phyloP scores from a whole-genome alignment of 2,113 vertebrate genomes.

The Phycodurus eques region DNA sequence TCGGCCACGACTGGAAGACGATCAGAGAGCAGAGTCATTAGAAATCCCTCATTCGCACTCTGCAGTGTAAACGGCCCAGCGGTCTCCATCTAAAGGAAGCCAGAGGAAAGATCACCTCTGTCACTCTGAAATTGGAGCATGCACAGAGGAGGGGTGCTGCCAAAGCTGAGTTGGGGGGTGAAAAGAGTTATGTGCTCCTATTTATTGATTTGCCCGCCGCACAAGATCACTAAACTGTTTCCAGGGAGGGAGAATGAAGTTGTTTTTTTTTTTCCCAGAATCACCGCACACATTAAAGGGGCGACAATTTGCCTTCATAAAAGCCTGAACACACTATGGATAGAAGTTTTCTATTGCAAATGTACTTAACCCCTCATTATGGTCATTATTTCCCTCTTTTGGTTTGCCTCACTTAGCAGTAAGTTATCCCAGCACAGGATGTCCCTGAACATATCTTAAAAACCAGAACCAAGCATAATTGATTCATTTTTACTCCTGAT shows the following conservation, averaged over 20 bases:
- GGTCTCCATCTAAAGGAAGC: constrained; percentile 54
- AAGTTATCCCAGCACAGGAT: background rate
- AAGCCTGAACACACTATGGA: constrained; percentile 23
- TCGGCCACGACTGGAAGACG: constrained; percentile 56
- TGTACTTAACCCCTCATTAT: constrained; percentile 20
- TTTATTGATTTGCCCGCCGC: constrained; percentile 55
- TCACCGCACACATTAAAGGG: constrained; percentile 28
- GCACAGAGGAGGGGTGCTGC: constrained; percentile 27
- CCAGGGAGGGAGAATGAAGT: constrained; percentile 28
- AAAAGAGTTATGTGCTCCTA: constrained; percentile 43
- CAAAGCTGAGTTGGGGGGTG: constrained; percentile 5
- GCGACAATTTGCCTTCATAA: constrained; percentile 41
- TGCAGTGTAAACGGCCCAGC: constrained; percentile 48
- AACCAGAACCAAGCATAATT: background rate
- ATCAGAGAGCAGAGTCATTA: constrained; percentile 63
- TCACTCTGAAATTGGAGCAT: constrained; percentile 60
- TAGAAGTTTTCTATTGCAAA: constrained; percentile 24
- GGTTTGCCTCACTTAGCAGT: background rate
- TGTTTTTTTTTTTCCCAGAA: constrained; percentile 21
- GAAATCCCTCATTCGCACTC: constrained; percentile 65
- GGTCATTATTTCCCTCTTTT: constrained; percentile 2
- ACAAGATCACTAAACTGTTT: constrained; percentile 50
- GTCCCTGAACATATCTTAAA: background rate
- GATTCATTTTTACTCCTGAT: background rate
- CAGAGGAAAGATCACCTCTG: constrained; percentile 55